Evolutionary conservation across 1,140 invertebrate genomes (phyloP).

Genomic region (Anoplophora glabripennis): DNA sequence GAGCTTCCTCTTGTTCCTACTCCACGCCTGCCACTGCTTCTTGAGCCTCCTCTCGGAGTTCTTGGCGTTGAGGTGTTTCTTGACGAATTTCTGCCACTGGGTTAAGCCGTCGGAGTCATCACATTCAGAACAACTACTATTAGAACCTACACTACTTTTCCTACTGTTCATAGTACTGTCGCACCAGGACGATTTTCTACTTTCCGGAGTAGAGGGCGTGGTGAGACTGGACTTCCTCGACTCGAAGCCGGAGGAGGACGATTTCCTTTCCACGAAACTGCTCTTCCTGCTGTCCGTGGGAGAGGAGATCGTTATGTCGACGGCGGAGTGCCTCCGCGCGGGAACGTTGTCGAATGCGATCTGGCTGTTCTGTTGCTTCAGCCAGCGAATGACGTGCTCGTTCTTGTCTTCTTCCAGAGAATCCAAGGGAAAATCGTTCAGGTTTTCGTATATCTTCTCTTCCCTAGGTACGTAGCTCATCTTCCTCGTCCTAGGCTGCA

Average conservation of each 20-base stretch:
- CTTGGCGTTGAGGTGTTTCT: constrained; percentile 56
- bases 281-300: constrained; percentile 42
- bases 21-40: constrained; percentile 58
- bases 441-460: constrained; percentile 46
- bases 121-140: constrained; percentile 56
- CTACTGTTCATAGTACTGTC: constrained; percentile 43
- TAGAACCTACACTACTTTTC: constrained; percentile 57
- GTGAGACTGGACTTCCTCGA: constrained; percentile 42
- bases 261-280: constrained; percentile 33
- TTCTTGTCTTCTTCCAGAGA: constrained; percentile 42
- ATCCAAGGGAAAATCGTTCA: constrained; percentile 30
- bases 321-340: constrained; percentile 29
- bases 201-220: constrained; percentile 38
- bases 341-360: constrained; percentile 24
- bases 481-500: constrained; percentile 37
- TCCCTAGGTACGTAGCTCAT: constrained; percentile 43
- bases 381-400: constrained; percentile 46
- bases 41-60: constrained; percentile 54
- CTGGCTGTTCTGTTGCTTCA: constrained; percentile 45
- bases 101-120: constrained; percentile 51
- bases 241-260: constrained; percentile 38
- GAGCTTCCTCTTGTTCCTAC: constrained; percentile 54
- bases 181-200: constrained; percentile 36
- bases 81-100: constrained; percentile 58
- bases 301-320: constrained; percentile 29